Percentiles rank a stretch among this genome's conserved stretches.
Conservation (phyloP, 30 jellyfish, hydroid and myxozoan species). For the Aurelia coerulea region DNA sequence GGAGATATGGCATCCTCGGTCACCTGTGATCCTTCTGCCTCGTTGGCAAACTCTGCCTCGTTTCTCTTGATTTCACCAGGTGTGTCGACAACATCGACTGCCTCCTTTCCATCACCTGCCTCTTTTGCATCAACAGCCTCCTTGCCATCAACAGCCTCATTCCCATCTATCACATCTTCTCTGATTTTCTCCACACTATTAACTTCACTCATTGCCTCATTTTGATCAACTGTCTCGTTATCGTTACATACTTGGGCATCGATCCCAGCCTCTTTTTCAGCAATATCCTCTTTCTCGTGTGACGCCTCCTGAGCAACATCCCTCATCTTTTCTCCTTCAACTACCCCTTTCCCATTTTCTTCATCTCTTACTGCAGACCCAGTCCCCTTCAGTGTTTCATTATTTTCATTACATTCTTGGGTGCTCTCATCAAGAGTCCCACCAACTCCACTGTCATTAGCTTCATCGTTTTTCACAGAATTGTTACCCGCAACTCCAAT, state of each 20-base stretch:
- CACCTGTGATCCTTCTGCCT: not conserved
- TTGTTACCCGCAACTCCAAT: not conserved
- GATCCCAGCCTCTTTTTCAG: not conserved
- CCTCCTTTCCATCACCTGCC: not conserved
- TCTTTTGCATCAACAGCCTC: not conserved
- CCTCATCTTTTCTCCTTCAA: not conserved
- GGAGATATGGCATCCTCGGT: not conserved
- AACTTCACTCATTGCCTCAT: not conserved
- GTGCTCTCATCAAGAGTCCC: slow-evolving; percentile 31
- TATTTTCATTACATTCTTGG: not conserved
- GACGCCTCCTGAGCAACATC: not conserved
- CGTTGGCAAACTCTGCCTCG: not conserved
- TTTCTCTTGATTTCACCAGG: not conserved
- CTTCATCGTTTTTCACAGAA: slow-evolving; percentile 1
- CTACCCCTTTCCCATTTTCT: not conserved
- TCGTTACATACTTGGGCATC: not conserved
- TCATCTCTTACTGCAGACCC: not conserved
- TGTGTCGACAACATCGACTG: not conserved
- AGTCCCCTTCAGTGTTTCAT: not conserved
- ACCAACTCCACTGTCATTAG: slow-evolving; percentile 34
- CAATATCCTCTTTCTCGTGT: not conserved
- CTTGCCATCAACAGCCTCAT: not conserved
- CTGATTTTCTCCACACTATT: not conserved
- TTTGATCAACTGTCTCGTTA: not conserved
- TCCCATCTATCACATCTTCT: not conserved